phyloP scores from a whole-genome alignment of 2,888 invertebrate genomes.

The Dione vanillae region DNA sequence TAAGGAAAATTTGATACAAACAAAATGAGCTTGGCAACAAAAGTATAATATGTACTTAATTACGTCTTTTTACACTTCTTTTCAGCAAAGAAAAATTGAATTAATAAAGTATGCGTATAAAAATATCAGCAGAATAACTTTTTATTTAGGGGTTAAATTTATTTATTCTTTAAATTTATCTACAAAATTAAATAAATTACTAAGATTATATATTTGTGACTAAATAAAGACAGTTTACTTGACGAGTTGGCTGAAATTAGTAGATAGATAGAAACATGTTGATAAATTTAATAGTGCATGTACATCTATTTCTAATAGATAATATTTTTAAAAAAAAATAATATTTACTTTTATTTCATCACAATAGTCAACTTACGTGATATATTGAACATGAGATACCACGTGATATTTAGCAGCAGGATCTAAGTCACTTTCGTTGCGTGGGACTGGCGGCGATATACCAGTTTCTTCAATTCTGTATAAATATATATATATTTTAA shows the following conservation, averaged over 20 bases:
- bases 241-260: neutral
- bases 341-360: neutral
- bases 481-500: neutral
- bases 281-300: too few species aligned
- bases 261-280: too few species aligned
- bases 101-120: neutral
- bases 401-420: conserved; percentile 91
- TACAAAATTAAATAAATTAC: too few species aligned
- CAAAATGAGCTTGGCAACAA: neutral
- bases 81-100: neutral
- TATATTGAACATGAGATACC: conserved; percentile 87
- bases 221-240: neutral
- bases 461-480: conserved; percentile 85
- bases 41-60: neutral
- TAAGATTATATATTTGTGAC: neutral
- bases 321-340: too few species aligned
- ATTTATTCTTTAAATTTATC: neutral
- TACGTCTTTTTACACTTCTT: neutral
- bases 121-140: too few species aligned
- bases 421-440: conserved; percentile 88
- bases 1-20: conserved; percentile 9
- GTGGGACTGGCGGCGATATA: conserved; percentile 85
- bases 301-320: too few species aligned
- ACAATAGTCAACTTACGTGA: conserved; percentile 79
- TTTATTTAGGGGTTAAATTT: neutral